A percentile compares a stretch with the other conserved stretches of the same genome.
Conservation (phyloP, 2,888 invertebrate species). For the Strigamia transsilvanica region DNA sequence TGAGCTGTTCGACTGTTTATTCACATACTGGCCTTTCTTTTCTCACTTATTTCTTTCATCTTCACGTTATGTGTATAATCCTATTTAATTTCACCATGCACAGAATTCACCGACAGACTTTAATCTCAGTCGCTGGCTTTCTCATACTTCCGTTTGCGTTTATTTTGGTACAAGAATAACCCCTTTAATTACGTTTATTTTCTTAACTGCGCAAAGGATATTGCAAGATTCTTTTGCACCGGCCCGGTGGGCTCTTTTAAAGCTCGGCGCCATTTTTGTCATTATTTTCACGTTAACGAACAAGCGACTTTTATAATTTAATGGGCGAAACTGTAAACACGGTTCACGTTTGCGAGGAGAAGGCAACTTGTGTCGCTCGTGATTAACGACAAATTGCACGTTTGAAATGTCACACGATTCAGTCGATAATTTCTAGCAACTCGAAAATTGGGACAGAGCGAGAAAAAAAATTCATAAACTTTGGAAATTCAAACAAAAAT, state of each 20-base stretch:
- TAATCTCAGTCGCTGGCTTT: constrained; percentile 5
- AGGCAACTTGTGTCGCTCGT: background rate
- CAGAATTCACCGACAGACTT: constrained; percentile 6
- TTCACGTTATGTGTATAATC: background rate
- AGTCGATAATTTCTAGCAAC: constrained; percentile 17
- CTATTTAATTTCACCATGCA: background rate
- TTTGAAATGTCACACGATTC: constrained; percentile 25
- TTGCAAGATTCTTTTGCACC: constrained; percentile 12
- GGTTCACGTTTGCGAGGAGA: constrained; percentile 17
- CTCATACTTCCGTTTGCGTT: constrained; percentile 24
- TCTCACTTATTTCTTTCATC: background rate
- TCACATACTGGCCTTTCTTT: background rate
- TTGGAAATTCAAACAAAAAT: too few relatives aligned
- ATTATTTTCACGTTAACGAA: constrained; percentile 5
- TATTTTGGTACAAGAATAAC: constrained; percentile 43
- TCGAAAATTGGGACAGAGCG: too few relatives aligned
- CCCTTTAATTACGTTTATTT: constrained; percentile 45
- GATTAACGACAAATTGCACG: constrained; percentile 13
- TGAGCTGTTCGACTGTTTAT: constrained; percentile 4
- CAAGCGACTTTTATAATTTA: constrained; percentile 1
- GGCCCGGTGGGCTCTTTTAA: background rate
- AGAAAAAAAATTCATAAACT: background rate
- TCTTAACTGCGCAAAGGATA: constrained; percentile 4
- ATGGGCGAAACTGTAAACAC: constrained; percentile 20
- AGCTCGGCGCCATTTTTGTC: background rate